Base-by-base conservation (phyloP, 2,888 invertebrate species). In the Drosophila maculinotata region DNA sequence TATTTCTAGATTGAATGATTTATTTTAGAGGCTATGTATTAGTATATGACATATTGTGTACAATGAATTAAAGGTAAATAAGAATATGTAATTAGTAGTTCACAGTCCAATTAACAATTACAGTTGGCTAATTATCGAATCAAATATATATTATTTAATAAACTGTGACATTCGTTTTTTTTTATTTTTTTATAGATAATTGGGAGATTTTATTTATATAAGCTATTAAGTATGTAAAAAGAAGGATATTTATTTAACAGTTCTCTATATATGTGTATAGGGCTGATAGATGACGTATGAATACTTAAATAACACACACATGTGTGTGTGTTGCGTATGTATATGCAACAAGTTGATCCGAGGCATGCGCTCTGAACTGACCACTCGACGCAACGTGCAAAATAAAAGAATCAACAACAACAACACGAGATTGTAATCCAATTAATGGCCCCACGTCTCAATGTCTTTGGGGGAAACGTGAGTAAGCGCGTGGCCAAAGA, bases 341-440 rank as follows among this genome's bases (percentile, higher is more conserved):
- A 54, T 12, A 47, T 59, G 74, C 79, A 82, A 80, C 79, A 82
- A 79, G 82, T 82, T 72, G 75, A 52, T 49, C 31, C 23, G 52
- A 53, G 66, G 26, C 59, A 58, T 67, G 67, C 65, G 74, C 68
- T 54, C 49, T 67, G 31, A 15, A 44, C 42, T 36, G 49, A 63
- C 54, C 36, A 57, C 58, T 44, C 52, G 35, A 56, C 42, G 20
- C 73, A 78, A 69, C 44, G 60, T 73, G 63, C 54, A 44, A 59
- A 51, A 53, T 38, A n/a, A 45, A 36, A 51, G 28, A 31, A 63
- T 48, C 25, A 65, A 42, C 7, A 35, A 30, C 31, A 63, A 58
- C 42, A 56, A 71, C 60, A 69, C 47, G 47, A 31, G 52, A 69
- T 79, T 82, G 54, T 78, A 82, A 80, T 82, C 78, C 83, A 81